A percentile compares a stretch with the other conserved stretches of the same genome.
Evolutionary conservation across 2,113 vertebrate genomes (phyloP).

Genomic region (Poeciliopsis retropinna): DNA sequence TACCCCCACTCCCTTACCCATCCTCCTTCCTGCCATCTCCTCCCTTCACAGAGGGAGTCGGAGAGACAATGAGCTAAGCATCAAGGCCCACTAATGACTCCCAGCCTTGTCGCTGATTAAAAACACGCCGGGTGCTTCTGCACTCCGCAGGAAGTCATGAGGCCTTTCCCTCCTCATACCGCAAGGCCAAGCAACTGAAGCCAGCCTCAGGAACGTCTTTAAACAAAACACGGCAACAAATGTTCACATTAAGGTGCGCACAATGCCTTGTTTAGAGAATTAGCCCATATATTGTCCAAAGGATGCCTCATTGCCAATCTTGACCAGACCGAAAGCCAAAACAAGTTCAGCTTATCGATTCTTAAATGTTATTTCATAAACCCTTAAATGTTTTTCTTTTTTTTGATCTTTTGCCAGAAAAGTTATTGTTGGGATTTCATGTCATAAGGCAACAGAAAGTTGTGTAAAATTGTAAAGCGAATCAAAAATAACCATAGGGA

Average conservation of each 20-base stretch:
- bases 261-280: slow-evolving; percentile 34
- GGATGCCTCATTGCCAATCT: slow-evolving; percentile 39
- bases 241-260: slow-evolving; percentile 18
- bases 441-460: too few relatives aligned
- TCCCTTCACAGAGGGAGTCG: slow-evolving; percentile 59
- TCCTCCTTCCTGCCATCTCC: slow-evolving; percentile 20
- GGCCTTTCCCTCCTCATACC: slow-evolving; percentile 55
- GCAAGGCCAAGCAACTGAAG: slow-evolving; percentile 40
- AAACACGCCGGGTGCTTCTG: slow-evolving; percentile 86
- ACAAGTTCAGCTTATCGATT: slow-evolving; percentile 31
- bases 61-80: slow-evolving; percentile 81
- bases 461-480: background rate
- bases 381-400: background rate
- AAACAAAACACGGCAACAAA: slow-evolving; percentile 25
- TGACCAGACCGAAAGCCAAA: slow-evolving; percentile 39
- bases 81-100: slow-evolving; percentile 77
- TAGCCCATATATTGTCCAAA: slow-evolving; percentile 42
- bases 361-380: slow-evolving; percentile 3
- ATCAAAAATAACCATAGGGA: background rate
- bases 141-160: slow-evolving; percentile 76
- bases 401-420: too few relatives aligned
- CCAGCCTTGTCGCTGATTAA: slow-evolving; percentile 83
- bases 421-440: too few relatives aligned
- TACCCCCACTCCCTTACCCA: background rate
- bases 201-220: slow-evolving; percentile 34